Percentiles rank a stretch among this genome's conserved stretches.
phyloP scores from a whole-genome alignment of 1,140 invertebrate genomes.

The Drosophila pandora region DNA sequence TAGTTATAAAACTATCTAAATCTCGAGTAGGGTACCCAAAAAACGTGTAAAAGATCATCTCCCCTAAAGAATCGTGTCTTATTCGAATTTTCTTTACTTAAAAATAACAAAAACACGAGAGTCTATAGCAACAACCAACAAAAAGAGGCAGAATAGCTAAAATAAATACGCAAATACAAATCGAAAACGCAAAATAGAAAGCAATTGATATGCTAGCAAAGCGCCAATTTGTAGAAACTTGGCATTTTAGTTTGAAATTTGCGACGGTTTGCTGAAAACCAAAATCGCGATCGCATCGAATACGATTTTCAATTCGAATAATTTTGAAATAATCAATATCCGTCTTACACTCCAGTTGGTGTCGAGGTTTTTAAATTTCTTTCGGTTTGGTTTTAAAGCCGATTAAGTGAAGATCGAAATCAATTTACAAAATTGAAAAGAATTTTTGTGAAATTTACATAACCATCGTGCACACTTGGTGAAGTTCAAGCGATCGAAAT shows the following conservation, averaged over 20 bases:
- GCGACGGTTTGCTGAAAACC: slow-evolving; percentile 74
- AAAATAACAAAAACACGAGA: slow-evolving; percentile 40
- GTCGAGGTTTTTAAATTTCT: background rate
- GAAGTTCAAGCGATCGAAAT: slow-evolving; percentile 75
- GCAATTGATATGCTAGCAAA: slow-evolving; percentile 72
- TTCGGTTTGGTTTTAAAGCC: background rate
- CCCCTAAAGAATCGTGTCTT: slow-evolving; percentile 3
- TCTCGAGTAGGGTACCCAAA: slow-evolving; percentile 21
- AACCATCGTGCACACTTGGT: slow-evolving; percentile 16
- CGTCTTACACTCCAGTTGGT: background rate
- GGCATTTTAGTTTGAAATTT: slow-evolving; percentile 73
- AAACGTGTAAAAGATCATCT: background rate
- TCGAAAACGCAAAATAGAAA: slow-evolving; percentile 81
- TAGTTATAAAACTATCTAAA: no score
- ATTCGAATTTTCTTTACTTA: slow-evolving; percentile 32
- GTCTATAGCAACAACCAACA: slow-evolving; percentile 39
- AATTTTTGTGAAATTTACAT: slow-evolving; percentile 17
- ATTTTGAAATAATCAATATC: slow-evolving; percentile 1
- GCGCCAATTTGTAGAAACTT: slow-evolving; percentile 61
- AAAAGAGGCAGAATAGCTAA: slow-evolving; percentile 48
- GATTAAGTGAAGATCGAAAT: background rate
- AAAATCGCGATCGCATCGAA: slow-evolving; percentile 26
- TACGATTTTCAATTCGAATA: slow-evolving; percentile 3
- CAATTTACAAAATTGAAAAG: slow-evolving; percentile 39
- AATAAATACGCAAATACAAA: slow-evolving; percentile 77